A percentile compares a stretch with the other conserved stretches of the same genome.
Evolutionary conservation across 2,888 invertebrate genomes (phyloP).

Genomic region (Agrochola circellaris): DNA sequence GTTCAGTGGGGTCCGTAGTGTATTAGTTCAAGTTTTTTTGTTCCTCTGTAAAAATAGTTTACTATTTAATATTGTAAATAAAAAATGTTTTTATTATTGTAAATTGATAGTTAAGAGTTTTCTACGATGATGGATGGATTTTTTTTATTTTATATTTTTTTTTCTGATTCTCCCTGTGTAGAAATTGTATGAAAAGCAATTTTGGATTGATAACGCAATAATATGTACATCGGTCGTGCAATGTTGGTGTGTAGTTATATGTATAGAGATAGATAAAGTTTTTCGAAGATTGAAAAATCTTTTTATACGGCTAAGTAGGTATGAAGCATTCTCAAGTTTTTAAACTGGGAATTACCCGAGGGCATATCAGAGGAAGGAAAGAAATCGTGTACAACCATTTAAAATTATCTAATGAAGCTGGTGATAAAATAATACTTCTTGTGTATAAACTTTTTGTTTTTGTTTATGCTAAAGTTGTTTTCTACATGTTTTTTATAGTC

Average conservation of each 20-base stretch:
- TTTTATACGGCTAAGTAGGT: constrained; percentile 57
- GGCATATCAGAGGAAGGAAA: constrained; percentile 23
- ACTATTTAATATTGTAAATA: constrained; percentile 89
- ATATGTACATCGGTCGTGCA: constrained; percentile 81
- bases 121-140: constrained; percentile 76
- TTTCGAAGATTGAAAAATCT: constrained; percentile 52
- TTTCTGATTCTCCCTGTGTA: constrained; percentile 59
- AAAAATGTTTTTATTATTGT: constrained; percentile 89
- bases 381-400: constrained; percentile 11
- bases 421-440: constrained; percentile 21
- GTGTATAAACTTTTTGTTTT: constrained; percentile 23
- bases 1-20: constrained; percentile 84
- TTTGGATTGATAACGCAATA: constrained; percentile 74
- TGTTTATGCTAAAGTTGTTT: background rate
- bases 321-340: constrained; percentile 30
- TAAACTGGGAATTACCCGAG: constrained; percentile 38
- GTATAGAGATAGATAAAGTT: constrained; percentile 69
- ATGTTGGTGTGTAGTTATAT: constrained; percentile 82
- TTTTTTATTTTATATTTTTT: constrained; percentile 61
- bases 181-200: constrained; percentile 68
- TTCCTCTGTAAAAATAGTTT: constrained; percentile 89
- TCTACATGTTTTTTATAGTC: background rate
- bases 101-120: constrained; percentile 86
- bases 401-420: background rate
- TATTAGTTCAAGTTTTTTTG: constrained; percentile 88